Evolutionary conservation across 1,140 invertebrate genomes (phyloP).

Genomic region (Anadara kagoshimensis): DNA sequence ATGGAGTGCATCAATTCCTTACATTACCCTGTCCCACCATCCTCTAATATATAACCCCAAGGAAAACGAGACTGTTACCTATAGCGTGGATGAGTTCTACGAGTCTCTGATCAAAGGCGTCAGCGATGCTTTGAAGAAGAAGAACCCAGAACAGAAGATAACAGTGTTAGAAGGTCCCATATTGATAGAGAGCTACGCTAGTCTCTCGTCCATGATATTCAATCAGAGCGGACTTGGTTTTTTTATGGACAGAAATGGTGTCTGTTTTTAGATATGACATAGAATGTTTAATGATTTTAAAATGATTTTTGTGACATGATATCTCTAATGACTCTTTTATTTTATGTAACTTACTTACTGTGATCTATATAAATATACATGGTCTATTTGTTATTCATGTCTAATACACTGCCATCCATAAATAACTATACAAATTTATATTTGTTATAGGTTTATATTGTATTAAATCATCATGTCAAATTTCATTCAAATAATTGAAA

Average conservation of each 20-base stretch:
- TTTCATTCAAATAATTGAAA: too few relatives aligned
- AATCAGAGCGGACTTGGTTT: constrained; percentile 89
- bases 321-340: too few relatives aligned
- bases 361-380: too few relatives aligned
- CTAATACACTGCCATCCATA: too few relatives aligned
- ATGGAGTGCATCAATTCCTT: constrained; percentile 86
- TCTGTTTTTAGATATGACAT: constrained; percentile 81
- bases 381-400: too few relatives aligned
- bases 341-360: too few relatives aligned
- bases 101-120: constrained; percentile 64
- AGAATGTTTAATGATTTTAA: too few relatives aligned
- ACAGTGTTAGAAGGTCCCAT: constrained; percentile 82
- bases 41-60: constrained; percentile 85
- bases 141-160: constrained; percentile 57
- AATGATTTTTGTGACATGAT: too few relatives aligned
- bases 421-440: too few relatives aligned
- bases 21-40: constrained; percentile 86
- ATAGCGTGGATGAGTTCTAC: constrained; percentile 73
- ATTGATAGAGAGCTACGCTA: constrained; percentile 86
- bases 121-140: constrained; percentile 66
- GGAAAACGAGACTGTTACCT: constrained; percentile 68
- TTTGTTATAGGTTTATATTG: too few relatives aligned
- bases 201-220: constrained; percentile 85
- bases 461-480: too few relatives aligned
- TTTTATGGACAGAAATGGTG: constrained; percentile 88